phyloP scores from a whole-genome alignment of 2,888 invertebrate genomes.

The Macrophya alboannulata region DNA sequence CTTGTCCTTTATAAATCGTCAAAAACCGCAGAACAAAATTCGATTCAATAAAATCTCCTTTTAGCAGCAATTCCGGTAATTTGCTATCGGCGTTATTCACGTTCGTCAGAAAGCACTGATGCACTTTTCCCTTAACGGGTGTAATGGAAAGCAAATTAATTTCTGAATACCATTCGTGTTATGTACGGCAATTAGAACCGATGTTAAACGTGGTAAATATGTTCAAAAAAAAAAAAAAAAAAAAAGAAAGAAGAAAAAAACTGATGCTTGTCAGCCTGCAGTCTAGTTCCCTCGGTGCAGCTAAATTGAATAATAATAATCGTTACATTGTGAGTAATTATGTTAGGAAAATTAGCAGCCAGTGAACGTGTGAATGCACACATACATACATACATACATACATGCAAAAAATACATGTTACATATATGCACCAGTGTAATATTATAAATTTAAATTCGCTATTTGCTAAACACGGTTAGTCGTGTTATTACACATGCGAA shows the following conservation, averaged over 20 bases:
- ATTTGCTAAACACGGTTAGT: neutral
- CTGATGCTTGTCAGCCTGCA: neutral
- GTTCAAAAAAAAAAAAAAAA: neutral
- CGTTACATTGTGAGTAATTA: neutral
- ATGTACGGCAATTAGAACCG: neutral
- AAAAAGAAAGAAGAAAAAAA: no score
- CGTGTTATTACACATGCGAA: neutral
- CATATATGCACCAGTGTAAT: neutral
- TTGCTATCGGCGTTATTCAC: neutral
- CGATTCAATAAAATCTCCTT: neutral
- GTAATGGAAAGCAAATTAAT: neutral
- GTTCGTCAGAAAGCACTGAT: neutral
- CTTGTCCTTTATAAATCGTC: neutral
- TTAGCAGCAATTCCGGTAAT: neutral
- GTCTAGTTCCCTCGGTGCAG: neutral
- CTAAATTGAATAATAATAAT: neutral
- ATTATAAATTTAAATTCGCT: neutral
- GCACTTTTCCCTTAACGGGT: neutral
- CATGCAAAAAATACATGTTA: neutral
- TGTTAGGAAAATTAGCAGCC: neutral
- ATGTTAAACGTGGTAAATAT: conserved; percentile 3
- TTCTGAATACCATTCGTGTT: neutral
- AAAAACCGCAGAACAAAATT: neutral
- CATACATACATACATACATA: neutral
- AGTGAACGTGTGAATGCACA: neutral